Conservation (phyloP, 2,113 vertebrate genomes). For the Eira barbara region DNA sequence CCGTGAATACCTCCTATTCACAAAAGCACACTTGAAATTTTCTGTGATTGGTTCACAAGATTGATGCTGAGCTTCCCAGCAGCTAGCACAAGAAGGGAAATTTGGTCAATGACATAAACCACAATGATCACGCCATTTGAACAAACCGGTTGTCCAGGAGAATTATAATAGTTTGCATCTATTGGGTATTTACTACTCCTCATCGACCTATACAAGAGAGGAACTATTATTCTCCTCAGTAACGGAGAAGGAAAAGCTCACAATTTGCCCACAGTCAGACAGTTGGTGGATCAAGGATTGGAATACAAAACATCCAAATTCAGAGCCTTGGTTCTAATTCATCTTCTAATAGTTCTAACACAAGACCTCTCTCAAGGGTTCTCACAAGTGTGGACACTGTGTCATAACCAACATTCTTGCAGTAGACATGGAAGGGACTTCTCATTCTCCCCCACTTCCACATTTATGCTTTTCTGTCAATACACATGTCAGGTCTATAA, state of each 20-base stretch:
- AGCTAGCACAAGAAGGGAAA: background rate
- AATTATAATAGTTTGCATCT: background rate
- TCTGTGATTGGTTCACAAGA: background rate
- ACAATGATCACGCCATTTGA: background rate
- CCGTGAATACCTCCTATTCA: background rate
- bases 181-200: background rate
- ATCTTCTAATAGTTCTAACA: background rate
- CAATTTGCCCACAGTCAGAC: background rate
- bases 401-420: background rate
- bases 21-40: background rate
- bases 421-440: background rate
- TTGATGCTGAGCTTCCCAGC: background rate
- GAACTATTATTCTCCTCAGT: background rate
- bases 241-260: background rate
- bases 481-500: background rate
- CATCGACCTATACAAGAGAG: background rate
- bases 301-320: background rate
- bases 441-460: background rate
- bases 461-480: background rate
- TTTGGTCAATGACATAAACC: background rate
- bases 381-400: background rate
- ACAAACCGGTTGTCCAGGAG: background rate
- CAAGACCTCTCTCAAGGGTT: background rate
- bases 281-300: background rate
- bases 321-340: background rate